Evolutionary conservation across 1,140 invertebrate species (phyloP).

Genomic region (Bicyclus anynana): DNA sequence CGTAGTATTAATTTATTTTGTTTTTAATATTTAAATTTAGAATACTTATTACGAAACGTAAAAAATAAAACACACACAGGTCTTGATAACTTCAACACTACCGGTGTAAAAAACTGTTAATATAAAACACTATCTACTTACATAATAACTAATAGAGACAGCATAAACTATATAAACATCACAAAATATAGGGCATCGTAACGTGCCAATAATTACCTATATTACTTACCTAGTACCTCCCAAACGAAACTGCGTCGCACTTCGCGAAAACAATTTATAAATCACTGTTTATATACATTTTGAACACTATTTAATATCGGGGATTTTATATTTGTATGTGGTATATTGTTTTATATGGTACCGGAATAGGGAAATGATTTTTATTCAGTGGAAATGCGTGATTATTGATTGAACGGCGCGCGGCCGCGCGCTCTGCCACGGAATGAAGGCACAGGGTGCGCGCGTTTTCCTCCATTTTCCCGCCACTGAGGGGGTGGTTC

Average conservation of each 20-base stretch:
- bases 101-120: no score
- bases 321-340: not conserved
- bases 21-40: no score
- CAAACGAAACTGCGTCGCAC: constrained; percentile 57
- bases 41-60: no score
- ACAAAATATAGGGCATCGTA: constrained; percentile 63
- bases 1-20: no score
- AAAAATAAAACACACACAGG: no score
- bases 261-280: constrained; percentile 24
- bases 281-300: not conserved
- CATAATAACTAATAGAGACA: not conserved
- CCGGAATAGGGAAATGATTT: constrained; percentile 27
- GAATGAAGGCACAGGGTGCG: constrained; percentile 62
- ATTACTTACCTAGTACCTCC: constrained; percentile 55
- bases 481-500: constrained; percentile 54
- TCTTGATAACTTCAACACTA: no score
- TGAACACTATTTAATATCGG: not conserved
- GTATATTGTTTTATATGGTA: not conserved
- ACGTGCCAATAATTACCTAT: constrained; percentile 62
- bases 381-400: constrained; percentile 13
- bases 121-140: not conserved
- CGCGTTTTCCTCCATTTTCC: constrained; percentile 70
- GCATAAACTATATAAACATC: constrained; percentile 10
- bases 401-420: constrained; percentile 67
- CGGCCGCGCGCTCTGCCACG: constrained; percentile 55